Evolutionary conservation across 2,797 vertebrate species (phyloP).

Genomic region (Muscicapa striata): DNA sequence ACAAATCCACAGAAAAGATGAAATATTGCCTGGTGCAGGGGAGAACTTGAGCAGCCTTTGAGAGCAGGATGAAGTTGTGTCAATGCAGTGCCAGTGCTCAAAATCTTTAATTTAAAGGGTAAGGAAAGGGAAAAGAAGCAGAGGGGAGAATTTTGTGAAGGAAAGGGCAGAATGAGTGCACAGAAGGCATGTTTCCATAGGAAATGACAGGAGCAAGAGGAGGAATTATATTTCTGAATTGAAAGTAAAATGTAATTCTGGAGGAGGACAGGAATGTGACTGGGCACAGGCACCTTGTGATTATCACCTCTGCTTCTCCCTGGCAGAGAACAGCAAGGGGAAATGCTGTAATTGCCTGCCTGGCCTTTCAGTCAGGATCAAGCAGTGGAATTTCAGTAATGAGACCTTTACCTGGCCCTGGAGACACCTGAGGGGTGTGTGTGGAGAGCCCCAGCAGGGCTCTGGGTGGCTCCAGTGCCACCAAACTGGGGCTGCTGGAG

Average conservation of each 20-base stretch:
- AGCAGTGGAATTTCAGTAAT: neutral
- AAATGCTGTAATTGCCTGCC: neutral
- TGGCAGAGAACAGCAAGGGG: neutral
- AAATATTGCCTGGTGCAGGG: neutral
- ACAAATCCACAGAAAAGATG: neutral
- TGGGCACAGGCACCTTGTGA: neutral
- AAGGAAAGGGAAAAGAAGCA: neutral
- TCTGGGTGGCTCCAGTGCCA: no score
- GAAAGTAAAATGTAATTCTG: neutral
- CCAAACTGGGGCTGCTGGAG: no score
- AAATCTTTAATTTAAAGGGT: neutral
- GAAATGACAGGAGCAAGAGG: neutral
- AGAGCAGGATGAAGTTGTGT: neutral
- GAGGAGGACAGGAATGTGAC: neutral
- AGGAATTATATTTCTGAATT: neutral
- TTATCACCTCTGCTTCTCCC: neutral
- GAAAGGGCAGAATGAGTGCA: neutral
- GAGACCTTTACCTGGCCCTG: neutral
- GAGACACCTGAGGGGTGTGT: neutral
- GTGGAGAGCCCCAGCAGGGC: no score
- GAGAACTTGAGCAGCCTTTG: neutral
- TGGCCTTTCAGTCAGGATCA: neutral
- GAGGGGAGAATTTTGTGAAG: neutral
- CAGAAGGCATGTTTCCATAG: neutral
- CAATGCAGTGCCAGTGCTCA: neutral